Conservation (phyloP, 2,797 vertebrate species). For the Neosilurus hyrtlii region DNA sequence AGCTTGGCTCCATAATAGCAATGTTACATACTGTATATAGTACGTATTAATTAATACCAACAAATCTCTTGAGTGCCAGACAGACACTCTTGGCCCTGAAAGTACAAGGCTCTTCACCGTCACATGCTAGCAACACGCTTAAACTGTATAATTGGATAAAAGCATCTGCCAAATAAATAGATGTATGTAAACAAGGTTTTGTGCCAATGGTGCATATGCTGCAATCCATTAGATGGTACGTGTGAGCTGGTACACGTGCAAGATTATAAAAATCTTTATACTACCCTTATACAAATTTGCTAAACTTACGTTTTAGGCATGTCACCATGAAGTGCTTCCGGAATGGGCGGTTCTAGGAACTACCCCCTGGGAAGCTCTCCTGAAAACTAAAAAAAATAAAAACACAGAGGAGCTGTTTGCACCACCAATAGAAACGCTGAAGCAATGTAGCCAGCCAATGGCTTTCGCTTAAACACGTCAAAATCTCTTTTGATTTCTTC, state of each 20-base stretch:
- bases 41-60: conserved; percentile 6
- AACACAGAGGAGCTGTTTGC: no score
- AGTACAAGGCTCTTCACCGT: conserved; percentile 11
- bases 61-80: conserved; percentile 11
- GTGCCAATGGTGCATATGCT: conserved; percentile 16
- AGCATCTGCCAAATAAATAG: conserved; percentile 21
- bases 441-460: no score
- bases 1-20: neutral
- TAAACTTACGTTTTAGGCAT: neutral
- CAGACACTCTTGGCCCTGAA: conserved; percentile 16
- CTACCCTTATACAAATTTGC: neutral
- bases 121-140: conserved; percentile 1
- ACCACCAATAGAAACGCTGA: no score
- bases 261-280: neutral
- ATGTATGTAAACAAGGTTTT: neutral
- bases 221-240: neutral
- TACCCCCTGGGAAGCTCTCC: no score
- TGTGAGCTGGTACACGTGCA: neutral
- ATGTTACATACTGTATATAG: neutral
- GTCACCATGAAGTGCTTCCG: neutral
- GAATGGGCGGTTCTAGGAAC: no score
- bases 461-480: no score
- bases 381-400: no score
- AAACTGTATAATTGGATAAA: conserved; percentile 28
- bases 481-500: no score